Evolutionary conservation across 2,888 invertebrate genomes (phyloP), one percentile per base, ranked within the genome.

Genomic region (Yponomeuta evonymella): DNA sequence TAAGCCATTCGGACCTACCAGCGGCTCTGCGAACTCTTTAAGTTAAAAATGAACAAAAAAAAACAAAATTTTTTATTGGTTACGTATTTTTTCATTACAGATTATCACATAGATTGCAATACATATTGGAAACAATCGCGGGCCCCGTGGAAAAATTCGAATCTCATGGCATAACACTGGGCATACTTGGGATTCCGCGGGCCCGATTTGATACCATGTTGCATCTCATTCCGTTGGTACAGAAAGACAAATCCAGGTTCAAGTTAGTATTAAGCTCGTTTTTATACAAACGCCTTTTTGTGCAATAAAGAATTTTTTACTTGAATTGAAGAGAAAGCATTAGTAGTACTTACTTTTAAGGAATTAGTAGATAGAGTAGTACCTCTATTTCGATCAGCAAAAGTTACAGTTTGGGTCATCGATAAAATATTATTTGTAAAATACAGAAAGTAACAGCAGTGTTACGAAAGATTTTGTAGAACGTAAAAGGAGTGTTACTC

Each of bases 101-200:
- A 62, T 72, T 81, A 51, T 79, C 86, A 8, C 79, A 89, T 15
- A 86, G 94, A 67, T 82, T 94, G 8, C 74, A 81, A 8, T 94
- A 93, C 76, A 82, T 95, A 78, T 86, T 93, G 81, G 84, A 88
- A 67, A 92, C 93, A 2, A 86, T 94, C 69, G 87, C 93, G 2
- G 92, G 91, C 0, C 86, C 93, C 1, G 95, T 95, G 81, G 94
- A 94, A 73, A 75, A 81, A 3, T 78, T 95, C 15, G 15, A 72
- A 4, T 77, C 87, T 30, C 73, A 86, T 23, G 85, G 89, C 2
- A 84, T 94, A 23, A 87, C 90, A 70, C 79, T 95, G 6, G 95
- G 95, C 1, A 93, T 95, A 71, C 82, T 95, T 69, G 95, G 95
- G 3, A 81, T 93, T 76, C 85, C 90, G 1, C 88, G 94, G 36